Conservation (phyloP, 2,888 invertebrate species). For the Villa cingulata region DNA sequence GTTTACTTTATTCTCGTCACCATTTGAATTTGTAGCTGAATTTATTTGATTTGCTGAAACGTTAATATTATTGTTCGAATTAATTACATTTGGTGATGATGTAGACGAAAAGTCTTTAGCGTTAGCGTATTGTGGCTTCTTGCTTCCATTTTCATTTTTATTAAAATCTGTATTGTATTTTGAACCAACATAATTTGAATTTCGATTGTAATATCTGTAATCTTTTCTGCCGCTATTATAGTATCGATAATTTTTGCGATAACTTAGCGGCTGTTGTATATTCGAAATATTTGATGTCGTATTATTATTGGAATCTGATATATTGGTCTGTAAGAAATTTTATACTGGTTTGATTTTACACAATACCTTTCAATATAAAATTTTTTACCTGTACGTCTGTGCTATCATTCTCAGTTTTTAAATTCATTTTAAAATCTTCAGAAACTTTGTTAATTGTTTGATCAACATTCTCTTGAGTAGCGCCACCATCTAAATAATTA, state of each 20-base stretch:
- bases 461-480: neutral
- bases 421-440: constrained; percentile 4
- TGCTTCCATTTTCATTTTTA: neutral
- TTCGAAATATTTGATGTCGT: no score
- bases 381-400: neutral
- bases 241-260: no score
- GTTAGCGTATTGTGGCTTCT: neutral
- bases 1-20: no score
- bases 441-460: constrained; percentile 4
- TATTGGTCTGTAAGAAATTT: neutral
- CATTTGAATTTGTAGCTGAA: constrained; percentile 10
- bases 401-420: constrained; percentile 7
- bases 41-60: constrained; percentile 17
- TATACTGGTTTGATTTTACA: no score
- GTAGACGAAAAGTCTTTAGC: no score
- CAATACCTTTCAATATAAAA: no score
- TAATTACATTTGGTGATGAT: constrained; percentile 1
- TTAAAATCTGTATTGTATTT: no score
- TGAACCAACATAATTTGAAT: constrained; percentile 1
- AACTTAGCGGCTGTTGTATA: no score
- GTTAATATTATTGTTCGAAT: constrained; percentile 11
- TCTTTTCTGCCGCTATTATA: no score
- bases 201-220: neutral
- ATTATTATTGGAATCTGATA: neutral
- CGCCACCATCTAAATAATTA: no score